phyloP scores from a whole-genome alignment of 2,888 invertebrate species.

The Leptinotarsa juncta region DNA sequence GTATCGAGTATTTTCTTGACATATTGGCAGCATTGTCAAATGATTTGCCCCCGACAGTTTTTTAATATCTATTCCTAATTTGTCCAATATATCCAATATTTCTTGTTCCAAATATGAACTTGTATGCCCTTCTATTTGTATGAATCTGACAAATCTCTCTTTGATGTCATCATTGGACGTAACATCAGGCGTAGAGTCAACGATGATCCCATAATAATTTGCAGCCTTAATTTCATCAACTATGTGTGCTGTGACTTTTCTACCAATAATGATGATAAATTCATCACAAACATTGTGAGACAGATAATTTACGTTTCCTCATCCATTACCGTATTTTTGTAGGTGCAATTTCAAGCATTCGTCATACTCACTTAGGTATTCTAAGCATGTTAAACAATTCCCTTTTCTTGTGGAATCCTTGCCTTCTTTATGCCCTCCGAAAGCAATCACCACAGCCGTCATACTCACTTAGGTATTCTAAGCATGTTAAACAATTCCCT shows the following conservation, averaged over 20 bases:
- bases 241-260: constrained; percentile 38
- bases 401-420: constrained; percentile 17
- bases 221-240: constrained; percentile 44
- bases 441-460: neutral
- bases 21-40: too few relatives aligned
- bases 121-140: neutral
- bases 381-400: constrained; percentile 4
- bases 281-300: too few relatives aligned
- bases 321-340: too few relatives aligned
- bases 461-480: constrained; percentile 17
- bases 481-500: constrained; percentile 4
- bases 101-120: constrained; percentile 37
- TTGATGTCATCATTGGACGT: constrained; percentile 30
- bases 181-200: constrained; percentile 57
- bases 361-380: constrained; percentile 18
- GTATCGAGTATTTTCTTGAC: too few relatives aligned
- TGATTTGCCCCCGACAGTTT: neutral
- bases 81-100: constrained; percentile 35
- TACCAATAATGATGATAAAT: constrained; percentile 41
- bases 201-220: constrained; percentile 53
- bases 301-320: too few relatives aligned
- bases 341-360: neutral
- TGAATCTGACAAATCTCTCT: neutral
- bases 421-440: neutral
- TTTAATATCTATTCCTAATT: neutral